Base-by-base conservation (phyloP, 2,888 invertebrate genomes). In the Eupeodes latifasciatus region DNA sequence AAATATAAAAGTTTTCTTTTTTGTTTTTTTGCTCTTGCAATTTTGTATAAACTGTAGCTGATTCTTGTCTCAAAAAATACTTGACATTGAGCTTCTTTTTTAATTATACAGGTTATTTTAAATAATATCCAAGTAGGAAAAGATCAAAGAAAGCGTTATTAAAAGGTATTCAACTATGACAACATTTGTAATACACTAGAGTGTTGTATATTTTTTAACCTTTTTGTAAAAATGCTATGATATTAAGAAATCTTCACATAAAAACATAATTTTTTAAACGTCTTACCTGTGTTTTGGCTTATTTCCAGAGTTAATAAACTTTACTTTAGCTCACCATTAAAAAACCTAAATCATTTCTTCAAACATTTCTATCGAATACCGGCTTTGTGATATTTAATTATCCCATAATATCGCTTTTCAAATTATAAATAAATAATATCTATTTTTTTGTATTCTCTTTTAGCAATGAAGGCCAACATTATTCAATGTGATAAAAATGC, bases 401-500 rank as follows among this genome's bases (percentile, higher is more conserved):
- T 27, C 27, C 12, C 12, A 12, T 11, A 10, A 55, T 19, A 19
- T 19, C 12, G 27, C 5, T 12, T 57, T 5, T 27, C 12, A 9
- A 55, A 5, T 1, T 55, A 34, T 7, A 27, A 14, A 59, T 36
- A 34, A 36, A 59, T 36, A 59, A 59, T 59, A 59, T 36, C 6
- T 9, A 44, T 14, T 34, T 6, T 59, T 59, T 47, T 49, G 19
- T 44, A 53, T 75, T 69, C 2, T n/a, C 51, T 88, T 85, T 40
- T 67, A 87, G 87, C 27, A 76, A 55, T 67, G 67, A 81, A 78
- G 88, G 71, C 69, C 75, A 79, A 85, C 27, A 72, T 84, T 40
- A 40, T 7, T 67, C 57, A 74, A 88, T 88, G 88, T 88, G 88
- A 88, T 85, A 85, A 88, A 84, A 81, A 84, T 87, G 84, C 77